Base-by-base conservation (phyloP, 2,113 vertebrate genomes). In the Herpetotheres cachinnans region DNA sequence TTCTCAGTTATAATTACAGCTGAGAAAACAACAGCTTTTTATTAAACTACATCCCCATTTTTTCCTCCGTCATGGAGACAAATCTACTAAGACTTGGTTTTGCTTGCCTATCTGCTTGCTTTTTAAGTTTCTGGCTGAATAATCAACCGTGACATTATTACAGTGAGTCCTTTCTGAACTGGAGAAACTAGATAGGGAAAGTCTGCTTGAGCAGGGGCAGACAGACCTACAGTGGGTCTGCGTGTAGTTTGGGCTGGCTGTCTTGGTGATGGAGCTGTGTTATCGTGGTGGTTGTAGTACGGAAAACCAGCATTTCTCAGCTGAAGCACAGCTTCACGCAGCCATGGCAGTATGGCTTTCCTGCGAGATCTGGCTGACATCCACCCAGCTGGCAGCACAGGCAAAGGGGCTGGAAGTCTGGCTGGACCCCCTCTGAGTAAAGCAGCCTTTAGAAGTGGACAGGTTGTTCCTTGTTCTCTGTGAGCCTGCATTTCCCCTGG, bases 221-320 rank as follows among this genome's bases (percentile, higher is more conserved):
- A 25, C 66, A 66, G 66, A 42, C 9, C 36, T 38, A 1, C 18
- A 1, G 8, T 0, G 3, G 20, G 3, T 36, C 54, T 89, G 40
- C 50, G 58, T 34, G 50, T 16, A 12, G 17, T 66, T 61, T 71
- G 34, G 26, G 29, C 44, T 47, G 79, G 13, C n/a, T 55, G 26
- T 17, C 25, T 16, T 29, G 44, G 44, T 0, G 1, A 3, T 34
- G 59, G 25, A 79, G 19, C 46, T 74, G 76, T 14, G 46, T 62
- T 80, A 8, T 22, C 5, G 1, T 5, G 34, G 6, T 5, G 25
- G 13, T 3, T 38, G 30, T 7, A 16, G 26, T 4, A 16, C 3
- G 9, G 40, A 38, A 36, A 38, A 32, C 5, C 30, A 42, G 24
- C 22, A 6, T 74, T 71, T 56, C 67, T 56, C 36, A 80, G 29